Base-by-base conservation (phyloP, 2,113 vertebrate species). In the Lota lota region DNA sequence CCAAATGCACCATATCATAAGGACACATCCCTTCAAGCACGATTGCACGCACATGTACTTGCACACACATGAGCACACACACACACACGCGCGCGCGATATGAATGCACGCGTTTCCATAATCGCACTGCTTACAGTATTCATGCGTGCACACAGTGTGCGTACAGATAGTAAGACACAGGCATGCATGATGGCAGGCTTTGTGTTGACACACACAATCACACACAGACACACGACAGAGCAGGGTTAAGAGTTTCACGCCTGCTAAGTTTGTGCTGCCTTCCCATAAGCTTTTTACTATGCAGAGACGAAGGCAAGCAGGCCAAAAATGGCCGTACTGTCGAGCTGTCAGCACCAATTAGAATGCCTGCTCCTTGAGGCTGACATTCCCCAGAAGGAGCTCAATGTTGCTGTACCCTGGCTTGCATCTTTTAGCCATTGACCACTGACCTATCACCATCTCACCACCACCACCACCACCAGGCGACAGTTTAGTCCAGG, bases 331-430 rank as follows among this genome's bases (percentile, higher is more conserved):
- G 63, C 53, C 58, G 68, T 70, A 62, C 74, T 72, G 70, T 74
- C 75, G 75, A 22, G 69, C 75, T 80, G 85, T 85, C 84, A 76
- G n/a, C 68, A 66, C 78, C 76, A 77, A 84, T 82, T 84, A 77
- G 79, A 77, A 69, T 66, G 64, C 47, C 36, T 19, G 20, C 72
- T 83, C 62, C 64, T 78, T 14, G 67, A 79, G 69, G 65, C 69
- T 4, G 50, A 33, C 28, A 33, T 33, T 33, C 2, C 28, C 28
- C 28, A 33, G 28, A 33, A 33, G 28, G 51, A 53, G 22, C 36
- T 0, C 18, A 58, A n/a, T 70, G 65, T 61, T 24, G 83, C 78
- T 74, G 33, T 33, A 33, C 60, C 2, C 24, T 21, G 18, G 61
- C 63, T 54, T 22, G 28, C 7, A 33, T 33, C 4, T 33, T 33